Evolutionary conservation across 2,888 invertebrate species (phyloP), one percentile per base, ranked within the genome.

Genomic region (Itoplectis maculator): DNA sequence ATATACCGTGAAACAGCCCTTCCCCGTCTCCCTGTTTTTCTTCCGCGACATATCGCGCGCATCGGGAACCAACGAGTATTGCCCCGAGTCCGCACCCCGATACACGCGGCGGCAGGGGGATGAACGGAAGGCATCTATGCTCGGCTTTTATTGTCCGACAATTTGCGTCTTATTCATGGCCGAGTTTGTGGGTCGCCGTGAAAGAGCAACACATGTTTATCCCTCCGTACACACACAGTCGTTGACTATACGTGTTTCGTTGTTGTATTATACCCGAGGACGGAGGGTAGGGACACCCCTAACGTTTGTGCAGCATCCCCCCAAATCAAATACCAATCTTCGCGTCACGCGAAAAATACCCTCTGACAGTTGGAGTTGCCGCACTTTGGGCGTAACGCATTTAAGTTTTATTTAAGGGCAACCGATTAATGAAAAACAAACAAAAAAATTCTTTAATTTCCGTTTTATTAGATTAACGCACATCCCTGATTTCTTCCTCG

Each of bases 151-250:
- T 85, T 85, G 85, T 85, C 80, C 66, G 80, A 76, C 84, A 86
- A 86, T 86, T 85, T 86, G 82, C 76, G 73, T 84, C 80, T 80
- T 68, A 85, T 86, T 86, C 81, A 81, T 81, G 37, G 65, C 59
- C 23, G 54, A 74, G 63, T 42, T 74, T 65, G 63, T 63, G 63
- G 63, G 51, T 11, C 51, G 23, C 65, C 51, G 63, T 74, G 40
- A 45, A 54, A 63, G 68, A 54, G 61, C 65, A 61, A 77, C 76
- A 76, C 72, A 72, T 77, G 72, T 70, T 70, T 66, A 49, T 56
- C 59, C 23, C 49, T 65, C 15, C 49, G n/a, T n/a, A n/a, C n/a
- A 45, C 49, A 59, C 15, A 23, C 29, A 75, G 29, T 35, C 47
- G 37, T n/a, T n/a, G n/a, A n/a, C 65, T 68, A 11, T 42, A 75